Evolutionary conservation across 2,797 vertebrate genomes (phyloP), one percentile per base, ranked within the genome.

Genomic region (Clarias laeviceps): DNA sequence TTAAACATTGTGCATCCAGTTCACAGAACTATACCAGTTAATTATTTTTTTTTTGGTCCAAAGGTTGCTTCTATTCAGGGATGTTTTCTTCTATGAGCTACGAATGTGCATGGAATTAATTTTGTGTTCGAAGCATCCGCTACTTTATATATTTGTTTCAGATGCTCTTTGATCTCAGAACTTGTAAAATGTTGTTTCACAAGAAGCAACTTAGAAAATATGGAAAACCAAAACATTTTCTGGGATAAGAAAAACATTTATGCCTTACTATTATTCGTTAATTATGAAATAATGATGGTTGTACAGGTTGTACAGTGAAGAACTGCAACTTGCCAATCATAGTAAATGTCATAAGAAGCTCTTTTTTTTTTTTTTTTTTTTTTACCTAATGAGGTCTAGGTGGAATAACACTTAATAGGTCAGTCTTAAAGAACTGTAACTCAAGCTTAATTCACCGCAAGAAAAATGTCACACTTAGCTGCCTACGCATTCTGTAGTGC

Each of bases 401-500:
- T 68, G 80, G 80, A 81, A 66, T 82, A 54, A 32, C 4, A 5
- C 20, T 32, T 82, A 82, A 82, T 82, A 82, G 80, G 80, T 81
- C 80, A 81, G 64, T 56, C 64, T 68, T 82, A 68, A 82, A 82
- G 64, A 32, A 56, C 27, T 56, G 18, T 54, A 81, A 50, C 17
- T 80, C 78, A 27, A 50, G 79, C 37, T 66, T 80, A 80, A 80
- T 80, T 65, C n/a, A 22, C 61, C 20, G 79, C 79, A 50, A 68
- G 64, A 82, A 82, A 82, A 82, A 82, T 81, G 64, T 82, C 64
- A 69, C 64, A 22, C 80, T 34, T 81, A 40, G 27, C 68, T 82
- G 20, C 62, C 40, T 24, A n/a, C 27, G 14, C 80, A 15, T 57
- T 82, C 18, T 56, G 27, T 32, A 69, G 40, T 22, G 45, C 29